Percentiles rank a stretch among this genome's conserved stretches.
phyloP scores from a whole-genome alignment of 2,113 vertebrate species.

The Stegostoma tigrinum region DNA sequence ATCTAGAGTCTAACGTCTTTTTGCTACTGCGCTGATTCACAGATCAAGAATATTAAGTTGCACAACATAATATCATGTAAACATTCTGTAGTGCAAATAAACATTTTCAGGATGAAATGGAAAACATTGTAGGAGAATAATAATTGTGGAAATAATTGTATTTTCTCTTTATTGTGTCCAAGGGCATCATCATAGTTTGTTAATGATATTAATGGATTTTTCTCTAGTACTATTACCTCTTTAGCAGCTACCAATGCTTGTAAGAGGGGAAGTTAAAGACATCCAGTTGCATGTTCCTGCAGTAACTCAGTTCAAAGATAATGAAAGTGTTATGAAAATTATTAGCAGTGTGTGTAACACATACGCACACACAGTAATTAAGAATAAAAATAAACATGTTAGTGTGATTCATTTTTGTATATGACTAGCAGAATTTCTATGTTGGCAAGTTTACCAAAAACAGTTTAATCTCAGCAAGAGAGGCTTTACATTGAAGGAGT shows the following conservation, averaged over 20 bases:
- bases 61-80: background rate
- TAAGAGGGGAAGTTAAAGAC: background rate
- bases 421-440: background rate
- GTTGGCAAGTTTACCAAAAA: background rate
- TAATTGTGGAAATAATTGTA: background rate
- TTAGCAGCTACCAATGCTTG: background rate
- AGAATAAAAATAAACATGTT: background rate
- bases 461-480: background rate
- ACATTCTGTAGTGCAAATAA: background rate
- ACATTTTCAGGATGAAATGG: background rate
- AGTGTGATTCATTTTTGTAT: background rate
- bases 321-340: background rate
- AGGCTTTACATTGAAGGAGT: background rate
- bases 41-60: background rate
- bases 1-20: background rate
- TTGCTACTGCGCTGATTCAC: background rate
- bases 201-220: background rate
- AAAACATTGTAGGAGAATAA: background rate
- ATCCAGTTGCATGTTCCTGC: background rate
- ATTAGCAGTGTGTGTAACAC: background rate
- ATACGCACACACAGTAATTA: background rate
- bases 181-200: background rate
- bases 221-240: background rate
- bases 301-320: background rate
- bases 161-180: background rate